These are phyloP conservation scores for Ridgeia piscesae DNA, from an alignment of 1,140 invertebrate species.

Conservation along the genomic window DNA sequence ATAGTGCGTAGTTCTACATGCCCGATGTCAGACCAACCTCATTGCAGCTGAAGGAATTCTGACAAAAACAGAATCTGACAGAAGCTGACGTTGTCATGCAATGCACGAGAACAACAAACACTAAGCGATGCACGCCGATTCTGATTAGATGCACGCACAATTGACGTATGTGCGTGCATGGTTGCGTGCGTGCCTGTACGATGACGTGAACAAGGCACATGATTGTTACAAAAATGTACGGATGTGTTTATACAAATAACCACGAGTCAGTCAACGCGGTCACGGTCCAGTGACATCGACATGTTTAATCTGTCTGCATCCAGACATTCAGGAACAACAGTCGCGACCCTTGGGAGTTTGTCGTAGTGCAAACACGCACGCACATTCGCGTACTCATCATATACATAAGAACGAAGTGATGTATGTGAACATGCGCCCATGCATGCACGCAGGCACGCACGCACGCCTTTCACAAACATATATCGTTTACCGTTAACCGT, in stretches of 20 bases:
- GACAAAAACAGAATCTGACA: background rate
- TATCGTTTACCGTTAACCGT: background rate
- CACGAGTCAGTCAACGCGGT: background rate
- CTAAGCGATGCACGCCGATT: background rate
- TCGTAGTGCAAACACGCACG: background rate
- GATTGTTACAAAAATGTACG: background rate
- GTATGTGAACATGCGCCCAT: too few relatives aligned
- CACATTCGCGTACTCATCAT: background rate
- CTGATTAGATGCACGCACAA: background rate
- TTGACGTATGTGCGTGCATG: background rate
- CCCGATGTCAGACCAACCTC: background rate
- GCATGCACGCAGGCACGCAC: background rate
- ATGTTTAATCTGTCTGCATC: background rate
- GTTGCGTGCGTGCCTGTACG: background rate
- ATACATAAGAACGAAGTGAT: background rate
- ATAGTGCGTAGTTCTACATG: too few relatives aligned
- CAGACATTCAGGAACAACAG: background rate
- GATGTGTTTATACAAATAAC: background rate
- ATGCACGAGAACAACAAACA: background rate
- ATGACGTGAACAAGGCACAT: background rate
- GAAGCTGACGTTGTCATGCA: background rate
- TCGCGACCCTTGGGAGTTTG: background rate
- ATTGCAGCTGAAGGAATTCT: background rate
- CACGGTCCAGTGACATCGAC: background rate
- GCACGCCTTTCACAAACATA: background rate